Base-by-base conservation (phyloP, 2,113 vertebrate genomes). In the Parus major region DNA sequence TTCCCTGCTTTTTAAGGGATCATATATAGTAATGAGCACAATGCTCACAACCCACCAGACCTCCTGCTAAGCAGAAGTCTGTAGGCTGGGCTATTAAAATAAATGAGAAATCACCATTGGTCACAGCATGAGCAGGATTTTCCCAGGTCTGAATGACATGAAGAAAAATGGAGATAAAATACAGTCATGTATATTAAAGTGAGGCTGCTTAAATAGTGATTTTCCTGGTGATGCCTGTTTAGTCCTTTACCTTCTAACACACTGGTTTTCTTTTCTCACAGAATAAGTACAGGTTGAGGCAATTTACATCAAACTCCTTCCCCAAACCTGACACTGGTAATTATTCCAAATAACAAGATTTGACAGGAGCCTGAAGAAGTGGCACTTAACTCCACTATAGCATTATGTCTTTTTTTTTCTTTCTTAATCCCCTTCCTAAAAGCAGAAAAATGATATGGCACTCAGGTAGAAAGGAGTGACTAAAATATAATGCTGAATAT, bases 401-500 rank as follows among this genome's bases (percentile, higher is more conserved):
- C 72, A 96, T 96, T 98, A 97, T 96, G 92, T 82, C 90, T 95
- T 17, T 94, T 94, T 95, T 36, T 93, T 71, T 39, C 94, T 82
- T 73, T 91, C 96, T 96, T 98, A 97, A 98, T 97, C 97, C 96
- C 94, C 70, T 97, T 97, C 96, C 92, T 97, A 97, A 97, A 97
- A 96, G 93, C 63, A 90, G 96, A 97, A 98, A 98, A 98, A 96
- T 0, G 70, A 97, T 97, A 97, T 8, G 82, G 72, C 39, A 42
- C 92, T 94, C 90, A 50, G 66, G 88, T 95, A 90, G 88, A 96
- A 85, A 69, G 57, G 86, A 95, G 93, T 78, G 93, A 95, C 89
- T 96, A 97, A 97, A 96, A 92, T 96, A 95, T 80, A 94, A 92
- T 57, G 95, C 73, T 86, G 93, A 96, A 96, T 97, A 98, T 95